Base-by-base conservation (phyloP, 92 coral and sea anemone genomes). In the Epizoanthus stellaris region DNA sequence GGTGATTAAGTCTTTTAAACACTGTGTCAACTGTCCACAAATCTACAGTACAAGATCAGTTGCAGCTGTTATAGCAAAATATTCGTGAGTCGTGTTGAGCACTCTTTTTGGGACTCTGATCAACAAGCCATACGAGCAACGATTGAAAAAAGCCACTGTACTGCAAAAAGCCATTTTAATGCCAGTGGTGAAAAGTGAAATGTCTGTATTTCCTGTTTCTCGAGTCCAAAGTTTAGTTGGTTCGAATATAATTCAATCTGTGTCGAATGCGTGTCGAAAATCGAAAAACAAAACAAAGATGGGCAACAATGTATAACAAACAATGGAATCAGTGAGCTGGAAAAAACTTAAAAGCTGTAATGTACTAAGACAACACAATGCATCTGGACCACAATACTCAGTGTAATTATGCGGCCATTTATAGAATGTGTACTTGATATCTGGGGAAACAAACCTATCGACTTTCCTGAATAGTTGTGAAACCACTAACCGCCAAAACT, bases 171-270 rank as follows among this genome's bases (percentile, higher is more conserved):
- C 72, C 83, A 63, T 63, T 79, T 63, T 63, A 63, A 79, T 63
- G 72, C 57, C 39, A 45, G 61, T 79, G 72, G 67, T 63, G 60
- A 63, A 79, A 79, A n/a, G 54, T 38, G 83, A 79, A 76, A 79
- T 79, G 64, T 79, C 59, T 67, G 83, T 30, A 79, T 63, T 63
- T 79, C 60, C 71, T 79, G 83, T 79, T 36, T 38, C n/a, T 25
- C n/a, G 73, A 38, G 47, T 34, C 47, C 73, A 34, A 68, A 68
- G 43, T 63, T 79, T 79, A 11, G 34, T 61, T 40, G 39, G 57
- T 15, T 40, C 30, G 16, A 75, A 79, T 20, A 61, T 73, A 23
- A 20, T 79, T 62, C 43, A n/a, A 49, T 79, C 42, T 7, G 34
- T 79, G 61, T 62, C 38, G 30, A 79, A 63, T 25, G n/a, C 77